phyloP scores from a whole-genome alignment of 2,113 vertebrate species.

The Scytalopus superciliaris region DNA sequence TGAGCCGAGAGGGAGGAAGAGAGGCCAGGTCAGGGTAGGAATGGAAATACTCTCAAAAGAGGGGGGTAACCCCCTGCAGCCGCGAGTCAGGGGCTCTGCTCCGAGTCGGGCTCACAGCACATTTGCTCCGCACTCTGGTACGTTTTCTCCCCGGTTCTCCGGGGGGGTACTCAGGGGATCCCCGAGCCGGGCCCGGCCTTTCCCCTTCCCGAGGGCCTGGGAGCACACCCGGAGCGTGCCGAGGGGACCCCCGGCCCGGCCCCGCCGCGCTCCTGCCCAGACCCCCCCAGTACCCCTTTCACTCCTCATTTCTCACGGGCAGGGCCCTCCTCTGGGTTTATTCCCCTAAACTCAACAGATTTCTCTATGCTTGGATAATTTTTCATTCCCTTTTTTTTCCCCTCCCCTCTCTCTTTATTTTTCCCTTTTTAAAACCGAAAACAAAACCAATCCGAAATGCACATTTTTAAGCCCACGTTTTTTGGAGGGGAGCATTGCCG shows the following conservation, averaged over 20 bases:
- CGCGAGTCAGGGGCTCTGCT: neutral
- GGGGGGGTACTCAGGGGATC: neutral
- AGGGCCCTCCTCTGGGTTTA: neutral
- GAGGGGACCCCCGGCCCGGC: neutral
- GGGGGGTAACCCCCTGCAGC: fast-evolving
- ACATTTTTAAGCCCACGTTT: neutral
- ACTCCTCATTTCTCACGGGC: neutral
- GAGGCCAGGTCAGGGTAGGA: neutral
- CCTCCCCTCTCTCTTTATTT: fast-evolving
- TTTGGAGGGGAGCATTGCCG: neutral
- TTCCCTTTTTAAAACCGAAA: neutral
- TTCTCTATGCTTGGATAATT: neutral
- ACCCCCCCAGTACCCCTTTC: neutral
- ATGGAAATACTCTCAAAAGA: neutral
- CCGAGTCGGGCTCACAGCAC: neutral
- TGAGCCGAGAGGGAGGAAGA: conserved; percentile 56
- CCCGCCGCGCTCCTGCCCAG: neutral
- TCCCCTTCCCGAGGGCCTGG: neutral
- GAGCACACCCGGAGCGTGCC: neutral
- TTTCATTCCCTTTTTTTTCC: fast-evolving
- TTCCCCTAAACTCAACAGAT: neutral
- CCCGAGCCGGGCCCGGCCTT: neutral
- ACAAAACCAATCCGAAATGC: neutral
- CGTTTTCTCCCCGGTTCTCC: neutral
- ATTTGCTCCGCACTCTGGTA: neutral